Base-by-base conservation (phyloP, 2,113 vertebrate genomes). In the Anarhynchus alexandrinus region DNA sequence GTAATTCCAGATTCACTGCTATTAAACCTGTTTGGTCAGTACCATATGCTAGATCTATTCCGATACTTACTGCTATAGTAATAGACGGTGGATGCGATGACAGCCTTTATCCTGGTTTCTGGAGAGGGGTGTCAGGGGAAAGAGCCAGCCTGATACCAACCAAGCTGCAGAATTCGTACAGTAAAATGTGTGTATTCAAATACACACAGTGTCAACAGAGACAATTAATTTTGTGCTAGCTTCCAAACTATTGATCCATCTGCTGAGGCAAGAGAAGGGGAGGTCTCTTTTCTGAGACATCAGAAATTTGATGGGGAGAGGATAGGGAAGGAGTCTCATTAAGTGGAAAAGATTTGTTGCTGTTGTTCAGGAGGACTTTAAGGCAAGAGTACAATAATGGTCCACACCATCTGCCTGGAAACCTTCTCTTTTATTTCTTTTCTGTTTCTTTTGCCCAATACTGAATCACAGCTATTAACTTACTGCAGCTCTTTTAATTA, bases 41-140 rank as follows among this genome's bases (percentile, higher is more conserved):
- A 27, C 10, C 34, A 19, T 54, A 18, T 22, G 40, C 21, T 49
- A 80, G 54, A 72, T 61, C 8, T 58, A 20, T 30, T 76, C n/a
- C 0, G 1, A 9, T 47, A 49, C 11, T 59, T 77, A 51, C 0
- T 78, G 34, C 42, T 51, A 1, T 6, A 19, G 16, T 30, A 61
- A 30, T 47, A 85, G 47, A 20, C 1, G 3, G 11, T 81, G 54
- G 17, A 43, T 77, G 22, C 4, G 3, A 61, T 5, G 2, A 22
- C 30, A 38, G 12, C 34, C 51, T 86, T 84, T 64, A 38, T 64
- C 51, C 32, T 78, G 18, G 17, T 54, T 58, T 81, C 52, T 79
- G 34, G 26, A 58, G 30, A 70, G 29, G 8, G 2, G 1, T 29
- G 10, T 65, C 23, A 36, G 40, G 23, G 66, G 27, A 43, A 20